phyloP scores from a whole-genome alignment of 2,888 invertebrate species.

The Pogonocherus hispidulus region DNA sequence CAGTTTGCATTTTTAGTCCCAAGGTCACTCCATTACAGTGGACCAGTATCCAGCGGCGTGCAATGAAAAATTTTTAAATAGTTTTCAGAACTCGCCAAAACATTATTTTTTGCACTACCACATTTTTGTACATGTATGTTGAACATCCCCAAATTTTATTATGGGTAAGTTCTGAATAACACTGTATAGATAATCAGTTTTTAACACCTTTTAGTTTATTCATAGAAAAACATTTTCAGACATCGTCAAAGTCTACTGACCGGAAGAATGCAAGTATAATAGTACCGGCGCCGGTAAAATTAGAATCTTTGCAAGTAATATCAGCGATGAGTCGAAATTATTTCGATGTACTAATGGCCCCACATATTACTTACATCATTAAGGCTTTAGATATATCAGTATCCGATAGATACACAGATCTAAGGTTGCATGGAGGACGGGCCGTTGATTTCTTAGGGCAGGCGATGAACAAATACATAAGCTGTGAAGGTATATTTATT shows the following conservation, averaged over 20 bases:
- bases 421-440: conserved; percentile 80
- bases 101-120: no score
- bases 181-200: no score
- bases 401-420: conserved; percentile 75
- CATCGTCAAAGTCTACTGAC: conserved; percentile 10
- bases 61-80: no score
- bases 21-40: no score
- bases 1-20: no score
- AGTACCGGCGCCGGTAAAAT: conserved; percentile 77
- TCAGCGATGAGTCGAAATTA: conserved; percentile 76
- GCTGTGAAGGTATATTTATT: conserved; percentile 63
- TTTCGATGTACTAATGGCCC: conserved; percentile 71
- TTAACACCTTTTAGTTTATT: no score
- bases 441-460: conserved; percentile 79
- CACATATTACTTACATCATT: conserved; percentile 74
- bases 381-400: conserved; percentile 74
- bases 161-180: no score
- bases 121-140: no score
- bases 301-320: conserved; percentile 84
- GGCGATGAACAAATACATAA: conserved; percentile 70
- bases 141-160: no score
- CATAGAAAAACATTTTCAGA: background rate
- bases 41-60: no score
- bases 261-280: background rate
- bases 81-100: no score